A percentile compares a stretch with the other conserved stretches of the same genome.
Conservation (phyloP, 2,113 vertebrate genomes). For the Calonectris borealis region DNA sequence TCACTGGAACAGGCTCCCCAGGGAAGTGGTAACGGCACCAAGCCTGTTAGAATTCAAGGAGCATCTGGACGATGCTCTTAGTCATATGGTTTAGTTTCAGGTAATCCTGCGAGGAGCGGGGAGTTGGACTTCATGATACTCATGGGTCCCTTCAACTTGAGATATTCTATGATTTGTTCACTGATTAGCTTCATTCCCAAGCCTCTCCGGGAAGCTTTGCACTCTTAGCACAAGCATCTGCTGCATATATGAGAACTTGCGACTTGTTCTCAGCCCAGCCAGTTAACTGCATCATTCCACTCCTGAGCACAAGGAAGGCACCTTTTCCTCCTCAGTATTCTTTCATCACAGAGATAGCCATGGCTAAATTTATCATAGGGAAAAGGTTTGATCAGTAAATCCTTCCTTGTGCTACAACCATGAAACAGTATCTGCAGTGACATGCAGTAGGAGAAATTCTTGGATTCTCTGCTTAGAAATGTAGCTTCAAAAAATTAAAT, state of each 20-base stretch:
- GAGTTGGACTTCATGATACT: neutral
- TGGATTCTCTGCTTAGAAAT: neutral
- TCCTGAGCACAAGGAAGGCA: neutral
- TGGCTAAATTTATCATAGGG: rapidly evolving
- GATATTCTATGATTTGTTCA: neutral
- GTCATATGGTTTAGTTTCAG: neutral
- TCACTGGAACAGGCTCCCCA: neutral
- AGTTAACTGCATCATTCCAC: neutral
- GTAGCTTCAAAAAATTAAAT: neutral
- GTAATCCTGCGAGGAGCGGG: neutral
- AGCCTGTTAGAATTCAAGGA: neutral
- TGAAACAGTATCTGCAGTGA: neutral
- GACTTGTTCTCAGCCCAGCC: neutral
- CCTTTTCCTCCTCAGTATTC: neutral
- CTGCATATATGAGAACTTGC: neutral
- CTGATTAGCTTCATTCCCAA: neutral
- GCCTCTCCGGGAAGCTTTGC: neutral
- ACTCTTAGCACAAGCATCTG: neutral
- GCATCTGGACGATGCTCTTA: rapidly evolving
- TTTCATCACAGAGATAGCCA: neutral
- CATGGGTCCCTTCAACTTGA: neutral
- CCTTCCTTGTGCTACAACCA: neutral
- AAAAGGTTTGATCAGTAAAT: neutral
- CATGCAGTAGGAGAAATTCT: neutral
- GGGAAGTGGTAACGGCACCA: neutral